Base-by-base conservation (phyloP, 2,888 invertebrate genomes). In the Drosophila nigricruria region DNA sequence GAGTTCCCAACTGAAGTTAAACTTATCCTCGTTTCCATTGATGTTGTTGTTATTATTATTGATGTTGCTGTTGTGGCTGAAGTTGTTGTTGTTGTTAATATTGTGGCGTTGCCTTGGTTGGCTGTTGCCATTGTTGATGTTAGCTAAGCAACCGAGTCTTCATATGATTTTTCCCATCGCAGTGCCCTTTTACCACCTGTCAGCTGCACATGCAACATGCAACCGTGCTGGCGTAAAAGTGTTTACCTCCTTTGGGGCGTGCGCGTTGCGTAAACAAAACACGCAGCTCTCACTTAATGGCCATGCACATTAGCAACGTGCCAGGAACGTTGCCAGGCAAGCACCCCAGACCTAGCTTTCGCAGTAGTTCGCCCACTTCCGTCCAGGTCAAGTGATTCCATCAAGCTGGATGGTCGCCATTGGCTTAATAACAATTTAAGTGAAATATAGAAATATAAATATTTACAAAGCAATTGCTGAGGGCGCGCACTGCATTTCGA, bases 281-380 rank as follows among this genome's bases (percentile, higher is more conserved):
- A 90, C 88, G 87, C 90, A 88, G 79, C 77, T 34, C 79, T 68
- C 75, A 81, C 83, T 83, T 87, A 89, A 87, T 87, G 87, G 90
- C 88, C 76, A 73, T 81, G 90, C 79, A 88, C 87, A 87, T 87
- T 87, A 87, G 87, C 86, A 86, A 79, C 81, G 82, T 80, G 85
- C 83, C 79, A 75, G 71, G 58, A 70, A 47, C 73, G 70, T 66
- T 67, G 68, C 77, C 54, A 63, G 32, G 60, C 52, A 59, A 59
- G 27, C 42, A 45, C 12, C 45, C 1, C n/a, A 12, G 5, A 32
- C 20, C 16, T 23, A 6, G 14, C 42, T 8, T 10, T 8, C 25
- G 49, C 27, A 36, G 18, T 14, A 47, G 25, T 4, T 25, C 14
- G 49, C 38, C 9, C 14, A 40, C 54, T n/a, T 8, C 25, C 23